These are phyloP conservation scores for Plemyria rubiginata DNA, from an alignment of 2,888 invertebrate species.

Conservation along the genomic window DNA sequence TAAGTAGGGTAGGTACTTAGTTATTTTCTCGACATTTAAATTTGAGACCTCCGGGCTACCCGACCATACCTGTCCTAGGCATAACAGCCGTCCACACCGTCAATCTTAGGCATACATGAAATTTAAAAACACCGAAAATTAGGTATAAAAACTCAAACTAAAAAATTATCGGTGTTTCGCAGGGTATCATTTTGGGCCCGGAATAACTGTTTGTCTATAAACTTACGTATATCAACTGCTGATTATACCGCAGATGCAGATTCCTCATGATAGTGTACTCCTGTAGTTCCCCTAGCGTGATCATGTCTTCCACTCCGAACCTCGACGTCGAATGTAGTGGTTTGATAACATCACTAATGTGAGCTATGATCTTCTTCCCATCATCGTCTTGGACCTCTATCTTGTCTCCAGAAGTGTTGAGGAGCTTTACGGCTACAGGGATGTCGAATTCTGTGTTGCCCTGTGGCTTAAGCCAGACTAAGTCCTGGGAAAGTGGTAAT, in stretches of 20 bases:
- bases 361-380: conserved; percentile 88
- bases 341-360: conserved; percentile 86
- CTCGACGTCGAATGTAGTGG: conserved; percentile 92
- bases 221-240: conserved; percentile 96
- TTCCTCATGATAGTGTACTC: conserved; percentile 97
- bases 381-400: conserved; percentile 94
- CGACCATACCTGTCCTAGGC: too few species aligned
- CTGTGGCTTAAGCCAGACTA: conserved; percentile 94
- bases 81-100: too few species aligned
- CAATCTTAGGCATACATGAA: too few species aligned
- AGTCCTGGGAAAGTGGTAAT: conserved; percentile 79
- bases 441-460: conserved; percentile 91
- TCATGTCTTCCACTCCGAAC: conserved; percentile 97
- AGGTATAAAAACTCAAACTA: too few species aligned
- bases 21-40: too few species aligned
- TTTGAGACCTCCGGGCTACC: too few species aligned
- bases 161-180: not conserved
- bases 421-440: conserved; percentile 93
- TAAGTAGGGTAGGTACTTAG: too few species aligned
- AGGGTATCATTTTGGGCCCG: conserved; percentile 3
- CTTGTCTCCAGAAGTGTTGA: conserved; percentile 90
- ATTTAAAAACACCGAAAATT: too few species aligned
- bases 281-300: conserved; percentile 96
- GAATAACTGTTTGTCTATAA: not conserved
- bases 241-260: conserved; percentile 93